Evolutionary conservation across 2,888 invertebrate species (phyloP), one percentile per base, ranked within the genome.

Genomic region (Exocentrus adspersus): DNA sequence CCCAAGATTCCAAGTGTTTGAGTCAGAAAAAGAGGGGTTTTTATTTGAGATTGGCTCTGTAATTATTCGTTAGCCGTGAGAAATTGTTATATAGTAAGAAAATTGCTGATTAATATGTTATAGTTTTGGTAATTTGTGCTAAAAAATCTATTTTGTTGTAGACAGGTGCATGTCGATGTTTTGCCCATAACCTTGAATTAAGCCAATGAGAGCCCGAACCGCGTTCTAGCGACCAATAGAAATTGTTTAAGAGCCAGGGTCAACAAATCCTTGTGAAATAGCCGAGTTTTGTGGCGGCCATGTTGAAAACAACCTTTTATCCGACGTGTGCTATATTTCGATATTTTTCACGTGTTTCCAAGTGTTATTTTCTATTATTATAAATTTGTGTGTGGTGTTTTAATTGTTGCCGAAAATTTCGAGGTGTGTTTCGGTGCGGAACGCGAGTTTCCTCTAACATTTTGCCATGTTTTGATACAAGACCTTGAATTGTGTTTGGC

Each of bases 211-310:
- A 74, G 71, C 64, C 71, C 71, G 68, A 77, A 78, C 76, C 74
- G 77, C 78, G 75, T 73, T 75, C 70, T 72, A 67, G 66, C 78
- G 72, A 76, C 83, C 83, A 83, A 83, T 83, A 71, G 78, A 70
- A 76, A 73, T 65, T 69, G 72, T 72, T 72, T 69, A 70, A 72
- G 74, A 77, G 79, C 82, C 83, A 83, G 83, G 84, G 83, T 83
- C 83, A 84, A 84, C 84, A 83, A 83, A 83, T 83, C 82, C 82
- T 83, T 82, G 80, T 82, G 80, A 82, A 81, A 82, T 80, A 82
- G 80, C 81, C 79, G 82, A 82, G 81, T 82, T 81, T 82, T 79
- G 79, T 77, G 79, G 80, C 83, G 81, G 83, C 83, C 84, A 84
- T 84, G 82, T 84, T 84, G 84, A 83, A 84, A 82, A 83, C 81